Evolutionary conservation across 2,797 vertebrate genomes (phyloP).

Genomic region (Malacoraja senta): DNA sequence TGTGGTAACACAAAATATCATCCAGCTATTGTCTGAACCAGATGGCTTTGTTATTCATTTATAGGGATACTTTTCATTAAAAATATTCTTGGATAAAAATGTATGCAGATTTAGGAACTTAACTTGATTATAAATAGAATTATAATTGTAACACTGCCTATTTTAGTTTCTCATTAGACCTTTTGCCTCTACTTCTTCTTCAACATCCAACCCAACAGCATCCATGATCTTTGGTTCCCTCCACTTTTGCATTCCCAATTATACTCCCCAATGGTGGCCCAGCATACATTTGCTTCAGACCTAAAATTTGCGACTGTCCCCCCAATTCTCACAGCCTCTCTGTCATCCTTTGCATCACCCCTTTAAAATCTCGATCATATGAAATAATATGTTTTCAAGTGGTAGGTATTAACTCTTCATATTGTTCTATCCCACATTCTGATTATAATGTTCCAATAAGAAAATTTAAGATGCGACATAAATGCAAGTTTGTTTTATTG

Average conservation of each 20-base stretch:
- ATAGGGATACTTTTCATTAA: neutral
- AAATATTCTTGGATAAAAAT: neutral
- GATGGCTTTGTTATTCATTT: neutral
- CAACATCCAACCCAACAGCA: neutral
- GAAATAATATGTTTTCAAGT: neutral
- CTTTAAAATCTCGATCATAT: neutral
- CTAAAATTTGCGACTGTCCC: neutral
- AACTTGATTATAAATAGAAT: neutral
- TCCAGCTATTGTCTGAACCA: neutral
- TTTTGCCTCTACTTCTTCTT: neutral
- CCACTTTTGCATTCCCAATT: neutral
- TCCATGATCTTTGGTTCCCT: too few relatives aligned
- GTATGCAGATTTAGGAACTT: neutral
- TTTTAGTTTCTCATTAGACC: neutral
- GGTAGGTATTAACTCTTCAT: neutral
- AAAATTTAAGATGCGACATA: neutral
- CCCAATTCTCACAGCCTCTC: neutral
- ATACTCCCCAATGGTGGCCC: neutral
- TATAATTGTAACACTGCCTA: neutral
- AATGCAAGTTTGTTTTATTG: neutral
- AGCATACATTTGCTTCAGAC: neutral
- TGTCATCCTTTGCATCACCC: neutral
- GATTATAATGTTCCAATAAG: neutral
- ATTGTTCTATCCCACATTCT: neutral
- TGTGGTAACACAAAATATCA: neutral